These are phyloP conservation scores for Melanotaenia parkinsoni DNA, from an alignment of 2,797 vertebrate species.

Conservation along the genomic window DNA sequence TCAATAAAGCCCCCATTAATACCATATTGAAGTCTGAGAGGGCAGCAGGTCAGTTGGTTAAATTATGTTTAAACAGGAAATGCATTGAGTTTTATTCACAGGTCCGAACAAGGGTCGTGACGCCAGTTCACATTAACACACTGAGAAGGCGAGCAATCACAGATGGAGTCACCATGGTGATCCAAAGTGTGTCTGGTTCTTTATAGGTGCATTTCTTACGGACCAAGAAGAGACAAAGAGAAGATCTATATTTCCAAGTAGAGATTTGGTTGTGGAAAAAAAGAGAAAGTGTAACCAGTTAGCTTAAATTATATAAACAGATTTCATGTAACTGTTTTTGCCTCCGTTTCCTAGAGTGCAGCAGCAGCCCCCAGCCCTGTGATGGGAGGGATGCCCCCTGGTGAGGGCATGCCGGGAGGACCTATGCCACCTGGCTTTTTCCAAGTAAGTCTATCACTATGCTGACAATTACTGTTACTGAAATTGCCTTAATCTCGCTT, in stretches of 20 bases:
- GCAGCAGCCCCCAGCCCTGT: conserved; percentile 98
- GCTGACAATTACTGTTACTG: background rate
- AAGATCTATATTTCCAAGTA: background rate
- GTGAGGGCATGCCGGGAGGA: conserved; percentile 96
- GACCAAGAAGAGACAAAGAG: background rate
- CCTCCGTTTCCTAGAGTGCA: conserved; percentile 87
- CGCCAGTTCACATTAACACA: background rate
- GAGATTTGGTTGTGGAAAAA: background rate
- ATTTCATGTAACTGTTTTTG: background rate
- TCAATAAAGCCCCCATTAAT: conserved; percentile 47
- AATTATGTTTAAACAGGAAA: conserved; percentile 31
- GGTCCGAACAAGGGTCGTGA: conserved; percentile 2
- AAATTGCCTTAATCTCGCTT: background rate
- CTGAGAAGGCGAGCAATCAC: background rate
- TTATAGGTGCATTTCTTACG: conserved; percentile 8
- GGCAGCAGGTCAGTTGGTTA: conserved; percentile 15
- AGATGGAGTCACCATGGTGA: background rate
- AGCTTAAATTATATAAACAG: background rate
- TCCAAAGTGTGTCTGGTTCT: background rate
- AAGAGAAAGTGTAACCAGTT: background rate
- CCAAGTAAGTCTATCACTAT: conserved; percentile 86
- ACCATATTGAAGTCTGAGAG: conserved; percentile 21
- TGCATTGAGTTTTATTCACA: conserved; percentile 9
- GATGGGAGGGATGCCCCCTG: conserved; percentile 98
- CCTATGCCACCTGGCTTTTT: conserved; percentile 98